Conservation (phyloP, 2,113 vertebrate genomes). For the Nothobranchius furzeri region DNA sequence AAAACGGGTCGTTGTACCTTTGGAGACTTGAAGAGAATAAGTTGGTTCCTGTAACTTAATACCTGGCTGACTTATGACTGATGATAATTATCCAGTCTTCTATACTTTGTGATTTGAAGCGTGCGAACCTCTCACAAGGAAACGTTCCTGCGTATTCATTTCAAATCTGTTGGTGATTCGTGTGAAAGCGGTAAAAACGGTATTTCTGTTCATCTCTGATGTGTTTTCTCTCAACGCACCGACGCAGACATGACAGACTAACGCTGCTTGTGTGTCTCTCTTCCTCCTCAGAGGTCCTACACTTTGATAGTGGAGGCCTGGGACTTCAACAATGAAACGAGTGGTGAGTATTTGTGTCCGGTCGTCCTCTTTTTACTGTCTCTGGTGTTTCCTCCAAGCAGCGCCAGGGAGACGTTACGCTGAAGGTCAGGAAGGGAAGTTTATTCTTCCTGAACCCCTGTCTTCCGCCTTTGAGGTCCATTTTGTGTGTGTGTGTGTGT, state of each 20-base stretch:
- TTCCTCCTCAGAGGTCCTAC: slow-evolving; percentile 92
- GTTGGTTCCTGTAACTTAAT: no score
- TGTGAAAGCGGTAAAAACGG: background rate
- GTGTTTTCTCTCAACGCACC: slow-evolving; percentile 14
- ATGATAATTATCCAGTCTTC: no score
- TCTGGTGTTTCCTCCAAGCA: slow-evolving; percentile 12
- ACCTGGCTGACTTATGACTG: no score
- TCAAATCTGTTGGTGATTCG: no score
- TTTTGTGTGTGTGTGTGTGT: slow-evolving; percentile 11
- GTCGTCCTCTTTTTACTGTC: background rate
- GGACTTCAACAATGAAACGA: slow-evolving; percentile 93
- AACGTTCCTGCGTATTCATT: no score
- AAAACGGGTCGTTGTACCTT: no score
- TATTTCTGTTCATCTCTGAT: background rate
- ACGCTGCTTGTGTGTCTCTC: slow-evolving; percentile 47
- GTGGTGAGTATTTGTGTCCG: slow-evolving; percentile 78
- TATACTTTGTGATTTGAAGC: no score
- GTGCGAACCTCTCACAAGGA: no score
- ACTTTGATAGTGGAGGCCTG: slow-evolving; percentile 95
- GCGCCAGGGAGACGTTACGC: slow-evolving; percentile 38
- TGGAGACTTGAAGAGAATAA: no score
- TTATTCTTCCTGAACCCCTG: slow-evolving; percentile 58
- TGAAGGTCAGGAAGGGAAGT: slow-evolving; percentile 67
- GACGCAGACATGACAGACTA: slow-evolving; percentile 22
- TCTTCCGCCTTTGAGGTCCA: slow-evolving; percentile 47